Conservation (phyloP, 2,113 vertebrate species). For the Sceloporus tristichus region DNA sequence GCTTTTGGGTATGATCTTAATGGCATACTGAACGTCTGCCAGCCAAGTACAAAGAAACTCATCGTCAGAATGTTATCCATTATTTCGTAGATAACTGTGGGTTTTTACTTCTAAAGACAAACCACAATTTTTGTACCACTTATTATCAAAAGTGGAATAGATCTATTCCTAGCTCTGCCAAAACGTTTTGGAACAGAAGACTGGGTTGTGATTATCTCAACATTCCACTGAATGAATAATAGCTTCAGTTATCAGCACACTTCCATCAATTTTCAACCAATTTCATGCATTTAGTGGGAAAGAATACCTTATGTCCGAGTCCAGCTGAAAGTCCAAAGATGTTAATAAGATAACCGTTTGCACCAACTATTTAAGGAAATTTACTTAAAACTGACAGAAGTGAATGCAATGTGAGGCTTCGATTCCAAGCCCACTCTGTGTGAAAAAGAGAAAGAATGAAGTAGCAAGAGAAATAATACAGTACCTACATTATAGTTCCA, state of each 20-base stretch:
- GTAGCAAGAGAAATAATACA: slow-evolving; percentile 17
- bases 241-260: background rate
- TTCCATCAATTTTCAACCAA: slow-evolving; percentile 1
- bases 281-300: slow-evolving; percentile 3
- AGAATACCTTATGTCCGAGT: background rate
- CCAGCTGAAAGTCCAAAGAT: slow-evolving; percentile 8
- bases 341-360: slow-evolving; percentile 7
- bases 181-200: slow-evolving; percentile 4
- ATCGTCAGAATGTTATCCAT: no score
- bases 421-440: background rate
- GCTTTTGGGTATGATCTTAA: no score
- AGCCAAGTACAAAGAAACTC: no score
- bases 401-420: slow-evolving; percentile 5
- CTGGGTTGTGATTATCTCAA: background rate
- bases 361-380: slow-evolving; percentile 1
- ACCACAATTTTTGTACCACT: slow-evolving; percentile 70
- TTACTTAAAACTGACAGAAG: background rate
- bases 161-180: background rate
- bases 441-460: slow-evolving; percentile 3
- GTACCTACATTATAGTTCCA: slow-evolving; percentile 11
- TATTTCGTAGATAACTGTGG: slow-evolving; percentile 56
- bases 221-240: background rate
- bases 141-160: slow-evolving; percentile 67
- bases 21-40: no score
- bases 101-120: slow-evolving; percentile 46